Base-by-base conservation (phyloP, 2,888 invertebrate species). In the Catocala sponsa region DNA sequence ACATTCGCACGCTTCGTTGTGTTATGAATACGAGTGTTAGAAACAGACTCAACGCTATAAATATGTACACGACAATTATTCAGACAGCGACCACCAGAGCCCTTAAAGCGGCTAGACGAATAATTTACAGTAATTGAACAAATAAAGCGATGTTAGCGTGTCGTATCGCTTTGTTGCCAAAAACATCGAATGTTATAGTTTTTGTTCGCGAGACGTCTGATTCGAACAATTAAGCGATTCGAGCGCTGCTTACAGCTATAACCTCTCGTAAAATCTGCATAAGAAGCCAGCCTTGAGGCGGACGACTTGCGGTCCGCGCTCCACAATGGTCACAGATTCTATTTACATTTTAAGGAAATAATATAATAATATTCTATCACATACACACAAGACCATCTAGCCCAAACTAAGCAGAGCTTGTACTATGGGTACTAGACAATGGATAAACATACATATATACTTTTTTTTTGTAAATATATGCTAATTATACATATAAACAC, bases 211-310 rank as follows among this genome's bases (percentile, higher is more conserved):
- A 67, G 65, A 76, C 77, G 85, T 87, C 85, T 86, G 84, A 86
- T 85, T 80, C 86, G 78, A 83, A 85, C 88, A 89, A 91, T 91
- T 90, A 90, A 91, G 82, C 86, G 80, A 85, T 87, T 81, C 78
- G 54, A 83, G 80, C 78, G 81, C 81, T 83, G 85, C 83, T 87
- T 86, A 84, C 77, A 82, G 85, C 80, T 78, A 82, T 85, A 83
- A 81, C 84, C 82, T 85, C 85, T 89, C 88, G 82, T 90, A 88
- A 91, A 91, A 91, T 90, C 85, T 89, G 84, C 89, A 91, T 91
- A 91, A 91, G 91, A 90, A 90, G 88, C 87, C 78, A 83, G 80
- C 80, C 81, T 82, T 77, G 71, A 75, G 78, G 78, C 78, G 77
- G 80, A 78, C 83, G 81, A 74, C 80, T 83, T 84, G 86, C 68